A percentile compares a stretch with the other conserved stretches of the same genome.
Evolutionary conservation across 2,797 vertebrate genomes (phyloP).

Genomic region (Sebastes cheni): DNA sequence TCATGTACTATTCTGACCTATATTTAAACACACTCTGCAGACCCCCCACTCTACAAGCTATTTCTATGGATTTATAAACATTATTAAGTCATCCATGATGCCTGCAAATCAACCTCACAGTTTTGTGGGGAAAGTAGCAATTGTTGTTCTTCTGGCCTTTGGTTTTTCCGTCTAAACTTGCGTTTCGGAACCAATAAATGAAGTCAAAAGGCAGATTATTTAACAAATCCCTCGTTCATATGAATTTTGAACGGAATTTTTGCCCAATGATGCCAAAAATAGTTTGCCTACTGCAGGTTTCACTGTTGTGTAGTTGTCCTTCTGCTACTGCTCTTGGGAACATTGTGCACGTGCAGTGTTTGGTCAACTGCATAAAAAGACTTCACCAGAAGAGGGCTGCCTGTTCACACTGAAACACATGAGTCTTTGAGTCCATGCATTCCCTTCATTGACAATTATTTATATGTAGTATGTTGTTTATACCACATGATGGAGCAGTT

Average conservation of each 20-base stretch:
- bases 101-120: not conserved
- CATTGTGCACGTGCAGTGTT: not conserved
- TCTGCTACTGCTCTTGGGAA: not conserved
- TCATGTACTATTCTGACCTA: slow-evolving; percentile 46
- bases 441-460: not conserved
- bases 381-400: slow-evolving; percentile 38
- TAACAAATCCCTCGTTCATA: not conserved
- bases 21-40: slow-evolving; percentile 21
- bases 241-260: not conserved
- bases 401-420: not conserved
- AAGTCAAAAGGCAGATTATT: not conserved
- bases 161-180: not conserved
- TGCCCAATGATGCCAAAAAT: no score
- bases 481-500: not conserved
- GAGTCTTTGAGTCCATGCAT: not conserved
- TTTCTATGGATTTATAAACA: not conserved
- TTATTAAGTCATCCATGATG: no score
- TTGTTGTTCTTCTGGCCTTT: not conserved
- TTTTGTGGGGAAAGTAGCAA: no score
- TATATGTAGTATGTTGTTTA: not conserved
- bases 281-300: no score
- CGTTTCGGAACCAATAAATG: not conserved
- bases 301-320: not conserved
- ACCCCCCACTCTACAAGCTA: not conserved
- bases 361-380: not conserved